A percentile compares a stretch with the other conserved stretches of the same genome.
Conservation (phyloP, 2,797 vertebrate species). For the Carapus acus region DNA sequence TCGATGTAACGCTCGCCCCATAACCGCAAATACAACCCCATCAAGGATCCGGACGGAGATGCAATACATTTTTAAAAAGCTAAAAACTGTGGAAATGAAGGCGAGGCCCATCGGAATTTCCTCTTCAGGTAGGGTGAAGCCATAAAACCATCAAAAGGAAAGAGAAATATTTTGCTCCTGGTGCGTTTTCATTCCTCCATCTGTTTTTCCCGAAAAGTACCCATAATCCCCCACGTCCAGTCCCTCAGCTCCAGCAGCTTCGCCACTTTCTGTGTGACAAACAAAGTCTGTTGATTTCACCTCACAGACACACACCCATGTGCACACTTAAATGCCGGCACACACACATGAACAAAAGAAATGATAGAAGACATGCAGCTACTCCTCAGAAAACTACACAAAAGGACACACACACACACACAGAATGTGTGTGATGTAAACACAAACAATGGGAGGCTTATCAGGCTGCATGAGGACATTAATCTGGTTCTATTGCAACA, state of each 20-base stretch:
- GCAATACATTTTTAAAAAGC: too few species aligned
- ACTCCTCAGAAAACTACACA: constrained; percentile 17
- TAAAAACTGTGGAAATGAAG: too few species aligned
- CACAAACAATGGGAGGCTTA: constrained; percentile 57
- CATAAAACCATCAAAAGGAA: constrained; percentile 2
- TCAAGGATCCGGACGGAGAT: too few species aligned
- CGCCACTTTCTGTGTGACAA: constrained; percentile 39
- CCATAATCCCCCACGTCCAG: constrained; percentile 35
- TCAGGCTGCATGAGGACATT: constrained; percentile 54
- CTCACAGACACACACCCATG: constrained; percentile 23
- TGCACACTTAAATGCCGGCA: constrained; percentile 17
- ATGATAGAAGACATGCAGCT: too few species aligned
- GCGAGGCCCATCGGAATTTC: background rate
- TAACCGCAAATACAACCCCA: too few species aligned
- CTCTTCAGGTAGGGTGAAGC: constrained; percentile 7
- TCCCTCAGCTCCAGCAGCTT: constrained; percentile 24
- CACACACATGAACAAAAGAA: constrained; percentile 6
- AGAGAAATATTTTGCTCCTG: constrained; percentile 6
- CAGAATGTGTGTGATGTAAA: constrained; percentile 25
- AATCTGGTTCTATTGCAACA: constrained; percentile 55
- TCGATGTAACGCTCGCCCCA: too few species aligned
- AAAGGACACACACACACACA: constrained; percentile 12
- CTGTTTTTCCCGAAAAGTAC: constrained; percentile 32
- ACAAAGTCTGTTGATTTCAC: constrained; percentile 34
- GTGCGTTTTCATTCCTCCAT: constrained; percentile 13